Percentiles rank a stretch among this genome's conserved stretches.
phyloP scores from a whole-genome alignment of 2,113 vertebrate species.

The Ochotona curzoniae region DNA sequence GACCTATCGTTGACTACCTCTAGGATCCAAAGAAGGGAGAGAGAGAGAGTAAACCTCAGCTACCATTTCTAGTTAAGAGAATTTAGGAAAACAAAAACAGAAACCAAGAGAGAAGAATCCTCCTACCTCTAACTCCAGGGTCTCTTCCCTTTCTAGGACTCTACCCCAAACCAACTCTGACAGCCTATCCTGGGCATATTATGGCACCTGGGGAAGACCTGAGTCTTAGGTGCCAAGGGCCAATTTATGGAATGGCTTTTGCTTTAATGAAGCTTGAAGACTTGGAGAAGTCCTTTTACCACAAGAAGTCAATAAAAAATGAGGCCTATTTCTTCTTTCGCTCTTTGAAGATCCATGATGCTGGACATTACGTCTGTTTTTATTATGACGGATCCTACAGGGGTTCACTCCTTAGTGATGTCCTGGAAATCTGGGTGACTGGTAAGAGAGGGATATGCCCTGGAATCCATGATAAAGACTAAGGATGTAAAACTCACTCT shows the following conservation, averaged over 20 bases:
- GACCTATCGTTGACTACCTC: neutral
- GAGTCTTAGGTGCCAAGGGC: slow-evolving; percentile 77
- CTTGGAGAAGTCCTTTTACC: slow-evolving; percentile 65
- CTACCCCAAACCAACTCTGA: slow-evolving; percentile 77
- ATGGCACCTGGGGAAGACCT: slow-evolving; percentile 73
- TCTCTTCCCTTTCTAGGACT: slow-evolving; percentile 78
- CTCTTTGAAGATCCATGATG: slow-evolving; percentile 62
- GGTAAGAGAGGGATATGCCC: slow-evolving; percentile 66
- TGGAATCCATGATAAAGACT: neutral
- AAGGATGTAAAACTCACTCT: neutral
- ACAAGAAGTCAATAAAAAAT: slow-evolving; percentile 70
- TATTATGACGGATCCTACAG: slow-evolving; percentile 75
- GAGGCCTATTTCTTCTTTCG: slow-evolving; percentile 72
- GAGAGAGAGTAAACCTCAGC: neutral
- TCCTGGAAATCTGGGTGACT: slow-evolving; percentile 77
- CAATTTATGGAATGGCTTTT: slow-evolving; percentile 79
- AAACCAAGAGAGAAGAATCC: slow-evolving; percentile 20
- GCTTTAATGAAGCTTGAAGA: slow-evolving; percentile 75
- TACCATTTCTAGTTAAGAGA: neutral
- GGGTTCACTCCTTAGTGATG: slow-evolving; percentile 73
- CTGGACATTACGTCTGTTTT: slow-evolving; percentile 76
- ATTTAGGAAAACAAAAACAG: slow-evolving; percentile 44
- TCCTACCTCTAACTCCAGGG: slow-evolving; percentile 57
- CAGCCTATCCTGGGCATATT: slow-evolving; percentile 67
- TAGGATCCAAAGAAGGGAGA: slow-evolving; percentile 15